Conservation (phyloP, 1,140 invertebrate species). For the Saccostrea echinata region DNA sequence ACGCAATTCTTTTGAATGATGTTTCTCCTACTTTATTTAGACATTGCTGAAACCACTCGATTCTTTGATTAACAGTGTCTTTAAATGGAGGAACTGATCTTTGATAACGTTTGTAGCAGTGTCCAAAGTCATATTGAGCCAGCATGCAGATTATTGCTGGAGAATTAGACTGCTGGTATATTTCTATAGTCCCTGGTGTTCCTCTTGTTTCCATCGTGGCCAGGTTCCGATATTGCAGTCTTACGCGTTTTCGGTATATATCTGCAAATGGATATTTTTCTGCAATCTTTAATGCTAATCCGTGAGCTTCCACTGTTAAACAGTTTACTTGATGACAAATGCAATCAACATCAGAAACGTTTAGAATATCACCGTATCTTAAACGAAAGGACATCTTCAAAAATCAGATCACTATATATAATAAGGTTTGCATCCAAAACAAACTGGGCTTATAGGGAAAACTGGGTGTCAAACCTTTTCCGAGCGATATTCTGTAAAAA, state of each 20-base stretch:
- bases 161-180: neutral
- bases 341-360: neutral
- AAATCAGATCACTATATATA: too few relatives aligned
- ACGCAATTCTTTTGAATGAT: neutral
- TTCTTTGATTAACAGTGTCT: neutral
- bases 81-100: neutral
- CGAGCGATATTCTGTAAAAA: too few relatives aligned
- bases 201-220: neutral
- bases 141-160: neutral
- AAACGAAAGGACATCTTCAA: conserved; percentile 11
- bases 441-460: too few relatives aligned
- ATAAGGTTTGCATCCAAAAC: too few relatives aligned
- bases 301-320: neutral
- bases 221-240: neutral
- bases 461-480: too few relatives aligned
- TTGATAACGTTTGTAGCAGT: neutral
- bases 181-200: conserved; percentile 20
- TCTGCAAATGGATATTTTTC: conserved; percentile 27
- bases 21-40: neutral
- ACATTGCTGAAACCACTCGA: neutral
- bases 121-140: neutral
- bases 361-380: neutral
- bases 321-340: conserved; percentile 26
- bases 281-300: neutral
- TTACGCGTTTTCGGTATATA: neutral